Evolutionary conservation across 1,140 invertebrate species (phyloP).

Genomic region (Bombus balteatus): DNA sequence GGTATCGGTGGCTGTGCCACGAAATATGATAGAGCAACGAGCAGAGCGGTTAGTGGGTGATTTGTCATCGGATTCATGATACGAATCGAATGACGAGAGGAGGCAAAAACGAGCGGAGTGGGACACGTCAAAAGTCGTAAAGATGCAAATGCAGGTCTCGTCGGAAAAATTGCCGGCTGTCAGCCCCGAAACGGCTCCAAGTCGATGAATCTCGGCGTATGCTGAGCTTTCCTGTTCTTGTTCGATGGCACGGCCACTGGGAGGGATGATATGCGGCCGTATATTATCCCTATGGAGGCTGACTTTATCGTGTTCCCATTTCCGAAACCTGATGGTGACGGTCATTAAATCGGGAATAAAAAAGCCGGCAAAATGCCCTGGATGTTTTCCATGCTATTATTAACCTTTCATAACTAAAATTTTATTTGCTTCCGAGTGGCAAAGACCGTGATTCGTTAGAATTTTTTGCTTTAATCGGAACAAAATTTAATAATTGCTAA

Average conservation of each 20-base stretch:
- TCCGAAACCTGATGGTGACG: constrained; percentile 11
- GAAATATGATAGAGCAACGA: neutral
- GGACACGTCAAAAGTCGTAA: constrained; percentile 61
- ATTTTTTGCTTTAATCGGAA: neutral
- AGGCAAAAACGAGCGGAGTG: neutral
- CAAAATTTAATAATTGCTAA: no score
- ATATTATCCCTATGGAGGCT: constrained; percentile 15
- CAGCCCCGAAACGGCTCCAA: constrained; percentile 31
- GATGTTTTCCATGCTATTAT: neutral
- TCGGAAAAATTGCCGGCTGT: constrained; percentile 64
- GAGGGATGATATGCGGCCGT: constrained; percentile 35
- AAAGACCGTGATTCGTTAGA: neutral
- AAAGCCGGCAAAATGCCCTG: neutral
- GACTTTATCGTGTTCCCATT: constrained; percentile 33
- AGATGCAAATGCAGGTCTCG: constrained; percentile 65
- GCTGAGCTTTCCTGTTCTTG: constrained; percentile 9
- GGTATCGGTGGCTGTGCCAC: neutral
- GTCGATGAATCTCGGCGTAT: constrained; percentile 45
- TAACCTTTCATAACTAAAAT: no score
- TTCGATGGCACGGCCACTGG: neutral
- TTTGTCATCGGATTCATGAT: constrained; percentile 40
- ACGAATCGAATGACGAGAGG: neutral
- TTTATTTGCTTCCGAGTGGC: neutral
- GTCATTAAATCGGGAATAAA: constrained; percentile 21
- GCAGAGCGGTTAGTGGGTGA: neutral